Conservation (phyloP, 2,797 vertebrate species). For the Philypnodon macrostomus region DNA sequence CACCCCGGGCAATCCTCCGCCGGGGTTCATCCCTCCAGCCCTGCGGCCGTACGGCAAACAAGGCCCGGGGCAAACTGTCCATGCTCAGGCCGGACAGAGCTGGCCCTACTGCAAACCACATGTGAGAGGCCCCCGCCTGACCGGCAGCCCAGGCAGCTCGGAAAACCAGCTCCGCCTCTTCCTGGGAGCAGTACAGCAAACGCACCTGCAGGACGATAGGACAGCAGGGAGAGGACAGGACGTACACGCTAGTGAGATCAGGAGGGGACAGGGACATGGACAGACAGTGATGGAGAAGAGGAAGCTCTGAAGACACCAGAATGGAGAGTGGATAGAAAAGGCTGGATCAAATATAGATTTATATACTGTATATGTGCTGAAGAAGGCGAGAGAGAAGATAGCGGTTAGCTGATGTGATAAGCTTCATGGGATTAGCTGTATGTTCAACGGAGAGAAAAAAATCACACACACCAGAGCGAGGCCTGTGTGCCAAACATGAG, state of each 20-base stretch:
- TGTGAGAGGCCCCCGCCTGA: slow-evolving; percentile 87
- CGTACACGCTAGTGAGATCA: slow-evolving; percentile 74
- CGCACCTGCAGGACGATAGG: slow-evolving; percentile 79
- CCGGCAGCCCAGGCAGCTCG: slow-evolving; percentile 86
- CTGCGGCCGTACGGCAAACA: slow-evolving; percentile 89
- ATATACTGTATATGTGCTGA: slow-evolving; percentile 20
- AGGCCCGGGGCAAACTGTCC: slow-evolving; percentile 82
- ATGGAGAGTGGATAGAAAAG: slow-evolving; percentile 39
- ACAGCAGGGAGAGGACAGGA: slow-evolving; percentile 60
- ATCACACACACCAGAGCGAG: slow-evolving; percentile 11
- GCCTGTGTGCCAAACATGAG: slow-evolving; percentile 40
- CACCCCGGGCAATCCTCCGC: slow-evolving; percentile 84
- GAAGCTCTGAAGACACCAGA: slow-evolving; percentile 36
- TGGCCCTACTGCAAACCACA: slow-evolving; percentile 93
- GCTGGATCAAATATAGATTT: slow-evolving; percentile 44
- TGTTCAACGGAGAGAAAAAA: slow-evolving; percentile 34
- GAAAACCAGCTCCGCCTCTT: slow-evolving; percentile 90
- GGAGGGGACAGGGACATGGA: slow-evolving; percentile 60
- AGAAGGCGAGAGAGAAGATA: slow-evolving; percentile 37
- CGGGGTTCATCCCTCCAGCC: slow-evolving; percentile 91
- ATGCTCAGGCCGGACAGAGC: slow-evolving; percentile 83
- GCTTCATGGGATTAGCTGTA: slow-evolving; percentile 34
- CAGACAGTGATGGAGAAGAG: slow-evolving; percentile 54
- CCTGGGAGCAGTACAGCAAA: slow-evolving; percentile 92
- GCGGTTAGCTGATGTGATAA: slow-evolving; percentile 52